Base-by-base conservation (phyloP, 2,888 invertebrate genomes). In the Mythimna ferrago region DNA sequence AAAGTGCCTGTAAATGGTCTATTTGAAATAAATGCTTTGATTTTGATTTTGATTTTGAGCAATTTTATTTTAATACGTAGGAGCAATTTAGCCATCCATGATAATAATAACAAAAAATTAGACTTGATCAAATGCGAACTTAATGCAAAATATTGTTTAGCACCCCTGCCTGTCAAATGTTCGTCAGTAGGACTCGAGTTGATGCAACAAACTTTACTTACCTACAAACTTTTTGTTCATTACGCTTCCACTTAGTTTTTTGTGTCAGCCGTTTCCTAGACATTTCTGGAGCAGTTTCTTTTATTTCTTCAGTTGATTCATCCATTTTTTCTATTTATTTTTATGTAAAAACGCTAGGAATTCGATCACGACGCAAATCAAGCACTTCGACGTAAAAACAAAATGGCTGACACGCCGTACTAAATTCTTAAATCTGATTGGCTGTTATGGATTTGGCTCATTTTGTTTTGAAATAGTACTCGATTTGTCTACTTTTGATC, bases 261-360 rank as follows among this genome's bases (percentile, higher is more conserved):
- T 68, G 73, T 73, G 56, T 62, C 68, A 68, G 57, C 73, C 68
- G 63, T 73, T 67, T 73, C 68, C 73, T 68, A 58, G 73, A 68
- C 73, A 73, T 73, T 64, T 73, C 73, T 63, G 73, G 68, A 67
- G 73, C 73, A 60, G 73, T 73, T 73, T 68, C 68, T 68, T 62
- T 63, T 68, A 73, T 63, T 67, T 64, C 67, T 68, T 68, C 68
- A 67, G 68, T 68, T 68, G 62, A 63, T 73, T 63, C 57, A 63
- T 73, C 51, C 60, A 68, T 68, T 63, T 68, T 60, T 68, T 73
- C 63, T 67, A 68, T 67, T 64, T 64, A 73, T 70, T 70, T 70
- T 70, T 70, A 70, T 70, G 70, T 70, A 70, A 70, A 48, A 70
- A 70, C 70, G 63, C 63, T 70, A 63, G 63, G 63, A 70, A 70